phyloP scores from a whole-genome alignment of 2,113 vertebrate genomes.

The Leucopsar rothschildi region DNA sequence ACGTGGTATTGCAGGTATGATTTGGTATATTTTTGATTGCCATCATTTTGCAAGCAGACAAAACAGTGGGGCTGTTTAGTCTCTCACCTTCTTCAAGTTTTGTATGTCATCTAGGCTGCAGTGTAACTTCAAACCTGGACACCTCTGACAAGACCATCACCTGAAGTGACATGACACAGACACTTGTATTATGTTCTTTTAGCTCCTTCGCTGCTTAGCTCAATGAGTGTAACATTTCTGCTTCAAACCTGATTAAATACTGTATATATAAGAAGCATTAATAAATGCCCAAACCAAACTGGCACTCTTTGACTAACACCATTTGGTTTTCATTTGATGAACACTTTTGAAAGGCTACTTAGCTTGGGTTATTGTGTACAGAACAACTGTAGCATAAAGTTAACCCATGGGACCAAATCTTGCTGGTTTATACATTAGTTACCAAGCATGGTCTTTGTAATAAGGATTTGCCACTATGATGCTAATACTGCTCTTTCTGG shows the following conservation, averaged over 20 bases:
- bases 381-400: background rate
- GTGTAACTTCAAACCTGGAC: background rate
- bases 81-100: background rate
- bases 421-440: background rate
- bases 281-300: background rate
- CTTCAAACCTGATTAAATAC: background rate
- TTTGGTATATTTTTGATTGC: background rate
- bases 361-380: background rate
- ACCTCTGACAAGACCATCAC: background rate
- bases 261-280: background rate
- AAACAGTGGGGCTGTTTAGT: background rate
- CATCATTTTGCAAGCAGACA: background rate
- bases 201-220: background rate
- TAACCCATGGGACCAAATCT: background rate
- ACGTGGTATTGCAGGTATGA: background rate
- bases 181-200: background rate
- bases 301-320: background rate
- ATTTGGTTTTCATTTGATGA: background rate
- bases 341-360: background rate
- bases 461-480: background rate
- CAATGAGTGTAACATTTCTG: background rate
- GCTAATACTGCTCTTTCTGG: background rate
- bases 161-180: background rate
- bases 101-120: background rate
- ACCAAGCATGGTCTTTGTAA: background rate